Evolutionary conservation across 2,113 vertebrate species (phyloP), one percentile per base, ranked within the genome.

Genomic region (Junco hyemalis): DNA sequence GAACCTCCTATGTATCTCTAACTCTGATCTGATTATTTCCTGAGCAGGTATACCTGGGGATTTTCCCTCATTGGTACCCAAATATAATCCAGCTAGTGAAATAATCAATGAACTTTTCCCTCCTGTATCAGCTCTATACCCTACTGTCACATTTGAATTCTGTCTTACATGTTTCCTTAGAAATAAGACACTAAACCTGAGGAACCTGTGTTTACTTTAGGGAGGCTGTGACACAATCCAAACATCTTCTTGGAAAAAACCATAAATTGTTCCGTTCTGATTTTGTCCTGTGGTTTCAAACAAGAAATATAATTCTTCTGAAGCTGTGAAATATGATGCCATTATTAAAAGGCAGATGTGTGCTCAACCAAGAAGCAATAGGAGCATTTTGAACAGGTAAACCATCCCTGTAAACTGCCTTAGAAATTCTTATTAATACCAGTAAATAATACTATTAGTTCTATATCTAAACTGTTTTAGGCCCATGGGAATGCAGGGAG

Each of bases 351-450:
- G 28, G 25, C 56, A 66, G 25, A 69, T 51, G 14, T 54, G 25
- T 38, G 38, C 44, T 93, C 54, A 80, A 48, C 28, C 12, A 72
- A 70, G 56, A 87, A 57, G 54, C 19, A 86, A 51, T 18, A 68
- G 33, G 81, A 91, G 50, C 45, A 29, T 47, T 92, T n/a, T 3
- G 1, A 48, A 76, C 31, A 91, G 69, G 87, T 82, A 89, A 92
- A 59, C 64, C 28, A 61, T 44, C 25, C 23, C 63, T 90, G 40
- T 65, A 90, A 84, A 74, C 33, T 56, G 42, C 35, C 86, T 78
- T 57, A 57, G 80, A 64, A 60, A 84, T 91, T 38, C 44, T 95
- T 96, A 86, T 91, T 76, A 84, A 77, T 86, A 90, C 91, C 68
- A 82, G 57, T 88, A 88, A 95, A 91, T 86, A 70, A 86, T 87